Conservation (phyloP, 1,140 invertebrate genomes). For the Gyrodactylus salaris region DNA sequence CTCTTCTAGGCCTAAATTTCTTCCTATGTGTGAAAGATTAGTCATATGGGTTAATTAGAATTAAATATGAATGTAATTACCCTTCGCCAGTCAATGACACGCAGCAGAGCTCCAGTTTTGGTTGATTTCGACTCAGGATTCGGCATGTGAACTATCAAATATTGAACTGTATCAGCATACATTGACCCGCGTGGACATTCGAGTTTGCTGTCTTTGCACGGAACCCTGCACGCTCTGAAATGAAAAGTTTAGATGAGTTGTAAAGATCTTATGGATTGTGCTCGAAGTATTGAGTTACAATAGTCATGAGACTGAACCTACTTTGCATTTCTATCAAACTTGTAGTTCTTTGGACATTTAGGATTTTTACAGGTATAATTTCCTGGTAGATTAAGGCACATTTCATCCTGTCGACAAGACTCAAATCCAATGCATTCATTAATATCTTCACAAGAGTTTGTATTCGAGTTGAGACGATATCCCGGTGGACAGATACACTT, state of each 20-base stretch:
- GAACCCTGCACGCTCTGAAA: neutral
- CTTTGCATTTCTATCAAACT: slow-evolving; percentile 1
- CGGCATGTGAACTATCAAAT: neutral
- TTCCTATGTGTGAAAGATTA: too few relatives aligned
- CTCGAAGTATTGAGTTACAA: neutral
- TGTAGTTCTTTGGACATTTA: neutral
- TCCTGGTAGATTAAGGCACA: slow-evolving; percentile 36
- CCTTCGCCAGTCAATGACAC: neutral
- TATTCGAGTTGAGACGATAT: slow-evolving; percentile 20
- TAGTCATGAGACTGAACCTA: neutral
- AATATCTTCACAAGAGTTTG: slow-evolving; percentile 28
- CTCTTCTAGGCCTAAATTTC: too few relatives aligned
- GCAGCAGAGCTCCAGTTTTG: neutral
- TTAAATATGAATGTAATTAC: too few relatives aligned
- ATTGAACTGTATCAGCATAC: neutral
- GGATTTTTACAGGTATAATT: slow-evolving; percentile 15
- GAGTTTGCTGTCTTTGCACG: neutral
- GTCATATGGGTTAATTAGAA: too few relatives aligned
- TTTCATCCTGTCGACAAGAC: slow-evolving; percentile 40
- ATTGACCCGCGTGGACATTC: neutral
- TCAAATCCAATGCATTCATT: slow-evolving; percentile 45
- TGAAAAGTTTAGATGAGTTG: neutral
- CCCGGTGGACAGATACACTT: slow-evolving; percentile 19
- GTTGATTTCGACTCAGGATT: neutral
- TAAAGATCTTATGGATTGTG: too few relatives aligned